Conservation (phyloP, 2,113 vertebrate genomes). For the Bucco capensis region DNA sequence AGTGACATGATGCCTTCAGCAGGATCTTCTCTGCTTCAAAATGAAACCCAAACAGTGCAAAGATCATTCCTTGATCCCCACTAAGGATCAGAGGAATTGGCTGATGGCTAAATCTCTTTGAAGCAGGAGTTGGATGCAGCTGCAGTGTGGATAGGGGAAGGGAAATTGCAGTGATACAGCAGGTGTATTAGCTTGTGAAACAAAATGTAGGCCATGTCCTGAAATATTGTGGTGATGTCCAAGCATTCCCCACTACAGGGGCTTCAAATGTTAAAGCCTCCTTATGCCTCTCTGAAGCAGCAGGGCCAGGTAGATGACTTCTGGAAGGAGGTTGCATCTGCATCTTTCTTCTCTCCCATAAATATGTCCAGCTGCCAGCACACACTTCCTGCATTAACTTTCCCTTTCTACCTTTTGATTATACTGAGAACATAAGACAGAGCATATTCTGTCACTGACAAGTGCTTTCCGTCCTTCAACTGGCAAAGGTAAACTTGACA, state of each 20-base stretch:
- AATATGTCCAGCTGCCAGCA: not conserved
- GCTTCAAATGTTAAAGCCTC: not conserved
- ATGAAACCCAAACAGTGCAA: not conserved
- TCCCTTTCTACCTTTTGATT: not conserved
- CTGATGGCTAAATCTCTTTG: not conserved
- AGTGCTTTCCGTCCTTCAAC: not conserved
- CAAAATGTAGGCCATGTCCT: not conserved
- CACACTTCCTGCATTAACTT: not conserved
- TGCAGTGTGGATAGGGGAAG: not conserved
- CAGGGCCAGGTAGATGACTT: not conserved
- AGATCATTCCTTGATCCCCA: not conserved
- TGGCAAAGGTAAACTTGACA: not conserved
- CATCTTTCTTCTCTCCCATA: not conserved
- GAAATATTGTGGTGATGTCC: not conserved
- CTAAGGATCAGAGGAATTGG: not conserved
- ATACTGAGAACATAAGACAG: not conserved
- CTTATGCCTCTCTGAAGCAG: not conserved
- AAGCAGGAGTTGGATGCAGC: not conserved
- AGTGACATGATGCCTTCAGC: not conserved
- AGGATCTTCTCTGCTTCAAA: not conserved
- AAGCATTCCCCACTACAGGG: not conserved
- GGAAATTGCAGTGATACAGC: not conserved
- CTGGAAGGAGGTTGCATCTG: not conserved
- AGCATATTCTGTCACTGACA: not conserved
- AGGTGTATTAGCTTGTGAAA: not conserved